Evolutionary conservation across 2,888 invertebrate species (phyloP), one percentile per base, ranked within the genome.

Genomic region (Drosophila paramelanica): DNA sequence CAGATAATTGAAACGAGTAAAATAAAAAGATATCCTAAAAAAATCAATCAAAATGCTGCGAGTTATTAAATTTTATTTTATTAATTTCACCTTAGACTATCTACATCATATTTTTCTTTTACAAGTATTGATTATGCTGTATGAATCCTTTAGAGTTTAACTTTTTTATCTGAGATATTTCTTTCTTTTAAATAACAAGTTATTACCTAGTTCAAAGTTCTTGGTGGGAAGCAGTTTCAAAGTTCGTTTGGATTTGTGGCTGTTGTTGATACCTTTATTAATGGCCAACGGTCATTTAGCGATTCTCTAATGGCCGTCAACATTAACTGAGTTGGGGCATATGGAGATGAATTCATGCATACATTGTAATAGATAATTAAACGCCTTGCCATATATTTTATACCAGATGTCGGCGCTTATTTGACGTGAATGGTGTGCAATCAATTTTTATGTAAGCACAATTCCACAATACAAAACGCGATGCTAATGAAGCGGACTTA

Each of bases 381-480:
- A 84, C 60, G 66, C 47, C 43, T 57, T 43, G 50, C 70, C 73
- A 77, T 76, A 77, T 77, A 73, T 65, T 73, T 76, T 76, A 76
- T 76, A 65, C 23, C 58, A 57, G 42, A 61, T 53, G 74, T 59
- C 60, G 72, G 64, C 60, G 53, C 57, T 61, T 81, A 69, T 79
- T 74, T 77, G 62, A 67, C 72, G 56, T 75, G 68, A 75, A 76
- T 78, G 66, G 58, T 57, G 68, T 52, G 70, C 82, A 80, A 83
- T 83, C 70, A 86, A 72, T 77, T 78, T 81, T 82, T 82, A 86
- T 83, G 80, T 67, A 77, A 83, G 66, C 76, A 68, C 77, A 61
- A 74, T 74, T 77, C 74, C 60, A 77, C 79, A 72, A 81, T 73
- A 73, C 82, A 73, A 77, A 82, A 80, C 20, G 58, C 47, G 68